These are phyloP conservation scores for Formicarius rufipectus DNA, from an alignment of 2,113 vertebrate species.

Conservation along the genomic window DNA sequence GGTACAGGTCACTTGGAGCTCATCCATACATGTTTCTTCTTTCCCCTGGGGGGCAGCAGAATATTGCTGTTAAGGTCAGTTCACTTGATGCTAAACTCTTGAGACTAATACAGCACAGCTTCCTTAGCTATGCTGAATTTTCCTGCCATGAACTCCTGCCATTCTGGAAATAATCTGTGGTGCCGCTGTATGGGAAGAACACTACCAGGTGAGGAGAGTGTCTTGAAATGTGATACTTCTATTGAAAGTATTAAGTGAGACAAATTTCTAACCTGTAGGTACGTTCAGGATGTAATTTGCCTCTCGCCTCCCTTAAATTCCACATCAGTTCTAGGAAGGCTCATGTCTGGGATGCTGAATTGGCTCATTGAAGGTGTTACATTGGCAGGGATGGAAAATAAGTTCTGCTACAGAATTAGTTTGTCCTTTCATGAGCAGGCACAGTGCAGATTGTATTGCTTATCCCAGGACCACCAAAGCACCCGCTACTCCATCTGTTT, in stretches of 20 bases:
- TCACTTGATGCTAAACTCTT: background rate
- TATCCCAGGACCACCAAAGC: background rate
- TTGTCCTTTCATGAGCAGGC: background rate
- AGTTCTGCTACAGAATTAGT: background rate
- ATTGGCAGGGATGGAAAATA: background rate
- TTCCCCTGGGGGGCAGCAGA: constrained; percentile 70
- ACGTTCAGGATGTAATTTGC: background rate
- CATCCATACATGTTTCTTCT: constrained; percentile 8
- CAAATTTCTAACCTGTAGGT: background rate
- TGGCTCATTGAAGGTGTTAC: background rate
- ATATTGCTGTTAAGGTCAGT: constrained; percentile 51
- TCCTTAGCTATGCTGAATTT: background rate
- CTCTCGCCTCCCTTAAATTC: background rate
- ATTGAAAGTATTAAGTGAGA: background rate
- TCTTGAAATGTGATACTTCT: background rate
- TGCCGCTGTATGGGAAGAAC: background rate
- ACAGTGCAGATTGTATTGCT: background rate
- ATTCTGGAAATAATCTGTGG: background rate
- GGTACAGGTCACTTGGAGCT: background rate
- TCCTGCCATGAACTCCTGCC: background rate
- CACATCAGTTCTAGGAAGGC: background rate
- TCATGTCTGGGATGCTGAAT: background rate
- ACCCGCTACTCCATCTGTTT: background rate
- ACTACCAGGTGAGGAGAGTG: background rate
- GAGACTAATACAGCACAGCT: background rate